Evolutionary conservation across 2,888 invertebrate species (phyloP), one percentile per base, ranked within the genome.

Genomic region (Mayetiola destructor): DNA sequence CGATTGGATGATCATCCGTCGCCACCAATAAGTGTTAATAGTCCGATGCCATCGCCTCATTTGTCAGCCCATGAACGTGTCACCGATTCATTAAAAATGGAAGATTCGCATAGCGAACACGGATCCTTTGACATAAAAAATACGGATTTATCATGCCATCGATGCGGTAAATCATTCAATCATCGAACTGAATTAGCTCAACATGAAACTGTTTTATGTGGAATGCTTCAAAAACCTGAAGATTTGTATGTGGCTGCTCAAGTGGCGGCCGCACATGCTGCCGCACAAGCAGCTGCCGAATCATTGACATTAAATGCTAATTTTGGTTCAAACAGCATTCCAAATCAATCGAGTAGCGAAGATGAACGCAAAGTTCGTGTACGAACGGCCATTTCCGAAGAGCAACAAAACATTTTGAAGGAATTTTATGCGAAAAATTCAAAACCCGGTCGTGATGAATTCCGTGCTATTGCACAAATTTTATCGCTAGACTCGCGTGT

Each of bases 381-480:
- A 1, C 80, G 97, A 59, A 95, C 95, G 8, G 83, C 94, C 61
- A 87, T 99, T 61, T 91, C 88, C 42, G 96, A 96, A 66, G 92
- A 93, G 67, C 96, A 97, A 69, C 82, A 95, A 66, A 80, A 82
- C 42, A 80, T 92, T 57, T 77, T 99, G 56, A 91, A 91, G 68
- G 84, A 88, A 60, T 88, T 92, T 68, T 99, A 95, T 70, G 79
- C 86, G 55, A 71, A 84, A 20, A 96, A 99, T 73, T 87, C 94
- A 9, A 80, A 94, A 60, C 97, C 99, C 2, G 91, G 91, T 67
- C 85, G 94, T 55, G 93, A 93, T 63, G 96, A 96, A 68, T 82
- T 97, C 64, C 84, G 86, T 56, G 81, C 85, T 68, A 90, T 99
- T 64, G 94, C 94, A 2, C 81, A 86, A 20, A 78, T 77, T 59